A percentile compares a stretch with the other conserved stretches of the same genome.
phyloP scores from a whole-genome alignment of 1,140 invertebrate genomes.

The Lethrus apterus region DNA sequence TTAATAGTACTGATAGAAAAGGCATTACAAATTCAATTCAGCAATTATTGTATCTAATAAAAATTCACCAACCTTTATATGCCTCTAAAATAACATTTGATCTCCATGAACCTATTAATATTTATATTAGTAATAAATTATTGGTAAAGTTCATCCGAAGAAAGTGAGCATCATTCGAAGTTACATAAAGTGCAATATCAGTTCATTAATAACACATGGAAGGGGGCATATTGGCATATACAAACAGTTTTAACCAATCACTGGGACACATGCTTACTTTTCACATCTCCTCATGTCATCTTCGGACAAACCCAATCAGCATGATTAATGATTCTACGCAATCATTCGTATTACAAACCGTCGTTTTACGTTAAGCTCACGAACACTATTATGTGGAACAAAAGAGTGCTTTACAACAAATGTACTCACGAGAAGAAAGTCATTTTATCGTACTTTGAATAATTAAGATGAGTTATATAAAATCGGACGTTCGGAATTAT shows the following conservation, averaged over 20 bases:
- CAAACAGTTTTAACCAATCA: constrained; percentile 23
- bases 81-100: too few relatives aligned
- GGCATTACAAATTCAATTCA: too few relatives aligned
- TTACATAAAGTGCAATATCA: constrained; percentile 13
- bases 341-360: constrained; percentile 3
- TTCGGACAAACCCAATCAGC: constrained; percentile 22
- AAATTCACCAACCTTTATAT: too few relatives aligned
- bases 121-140: too few relatives aligned
- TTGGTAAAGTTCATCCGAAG: constrained; percentile 14
- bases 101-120: too few relatives aligned
- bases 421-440: not conserved
- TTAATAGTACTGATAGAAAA: too few relatives aligned
- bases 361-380: not conserved
- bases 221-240: constrained; percentile 16
- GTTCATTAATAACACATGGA: constrained; percentile 17
- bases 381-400: not conserved
- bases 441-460: too few relatives aligned
- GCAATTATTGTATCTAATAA: too few relatives aligned
- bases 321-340: constrained; percentile 20
- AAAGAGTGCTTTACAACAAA: not conserved
- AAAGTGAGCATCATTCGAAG: constrained; percentile 13
- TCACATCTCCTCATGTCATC: constrained; percentile 18
- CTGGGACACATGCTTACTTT: constrained; percentile 17
- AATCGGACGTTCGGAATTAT: too few relatives aligned
- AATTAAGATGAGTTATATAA: too few relatives aligned